A percentile compares a stretch with the other conserved stretches of the same genome.
These are phyloP conservation scores for Petroica traversi DNA, from an alignment of 2,113 vertebrate species.

Conservation along the genomic window DNA sequence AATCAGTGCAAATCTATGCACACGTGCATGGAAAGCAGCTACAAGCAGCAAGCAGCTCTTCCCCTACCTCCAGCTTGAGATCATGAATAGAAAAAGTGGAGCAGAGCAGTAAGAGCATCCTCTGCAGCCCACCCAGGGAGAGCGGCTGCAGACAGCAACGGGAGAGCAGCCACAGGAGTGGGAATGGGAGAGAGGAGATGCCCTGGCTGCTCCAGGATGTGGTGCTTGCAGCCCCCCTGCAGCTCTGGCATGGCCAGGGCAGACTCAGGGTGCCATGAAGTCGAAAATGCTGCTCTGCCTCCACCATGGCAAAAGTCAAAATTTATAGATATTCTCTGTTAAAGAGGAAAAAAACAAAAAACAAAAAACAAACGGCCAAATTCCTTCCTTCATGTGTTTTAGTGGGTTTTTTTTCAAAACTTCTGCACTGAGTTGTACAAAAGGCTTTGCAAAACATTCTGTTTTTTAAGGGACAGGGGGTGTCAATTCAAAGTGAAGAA, in stretches of 20 bases:
- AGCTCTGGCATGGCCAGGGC: fast-evolving
- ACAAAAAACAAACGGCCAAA: not conserved
- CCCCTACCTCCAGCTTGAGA: not conserved
- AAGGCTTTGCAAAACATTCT: not conserved
- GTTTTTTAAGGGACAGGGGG: fast-evolving
- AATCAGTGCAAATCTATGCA: constrained; percentile 2
- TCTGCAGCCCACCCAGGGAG: constrained; percentile 2
- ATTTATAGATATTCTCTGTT: not conserved
- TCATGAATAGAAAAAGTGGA: not conserved
- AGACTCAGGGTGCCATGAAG: not conserved
- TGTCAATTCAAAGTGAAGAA: not conserved
- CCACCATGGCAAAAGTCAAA: not conserved
- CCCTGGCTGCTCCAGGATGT: fast-evolving
- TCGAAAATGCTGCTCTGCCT: not conserved
- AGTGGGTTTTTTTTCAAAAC: not conserved
- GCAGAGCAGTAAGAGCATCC: not conserved
- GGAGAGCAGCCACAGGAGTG: fast-evolving
- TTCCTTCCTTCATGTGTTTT: not conserved
- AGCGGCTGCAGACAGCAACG: fast-evolving
- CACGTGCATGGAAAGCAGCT: not conserved
- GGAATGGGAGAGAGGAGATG: fast-evolving
- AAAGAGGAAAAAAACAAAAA: not conserved
- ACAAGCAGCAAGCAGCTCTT: not conserved
- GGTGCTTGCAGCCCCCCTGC: fast-evolving
- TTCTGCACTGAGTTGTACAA: not conserved